Evolutionary conservation across 1,140 invertebrate species (phyloP), one percentile per base, ranked within the genome.

Genomic region (Coelopa frigida): DNA sequence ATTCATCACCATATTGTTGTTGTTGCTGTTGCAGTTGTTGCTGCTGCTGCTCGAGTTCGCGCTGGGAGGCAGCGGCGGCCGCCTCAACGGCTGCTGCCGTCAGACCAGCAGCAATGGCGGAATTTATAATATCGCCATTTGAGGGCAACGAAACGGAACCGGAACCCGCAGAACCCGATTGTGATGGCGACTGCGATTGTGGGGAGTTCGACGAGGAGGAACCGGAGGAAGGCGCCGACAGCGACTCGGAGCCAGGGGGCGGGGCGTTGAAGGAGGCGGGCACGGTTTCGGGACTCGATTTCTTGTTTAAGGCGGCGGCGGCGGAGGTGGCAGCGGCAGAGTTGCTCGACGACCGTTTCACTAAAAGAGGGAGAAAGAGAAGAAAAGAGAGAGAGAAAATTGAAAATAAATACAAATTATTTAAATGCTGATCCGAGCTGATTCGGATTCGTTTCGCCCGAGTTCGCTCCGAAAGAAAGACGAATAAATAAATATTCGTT

Each of bases 261-360:
- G 61, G 61, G 11, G 57, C 20, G 33, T 67, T 66, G 29, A 58
- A 66, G 29, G 63, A 54, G 27, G 63, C 52, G 8, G 63, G 63
- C 31, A 66, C 58, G 56, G 66, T 60, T 63, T 66, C 62, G 51
- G 62, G 62, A 55, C 62, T 66, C 38, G 62, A 66, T 56, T 66
- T 66, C 27, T 66, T 66, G 44, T 66, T 53, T 10, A 37, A 27
- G 6, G 20, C 22, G 18, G 20, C 15, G 14, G 20, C n/a, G 17
- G 20, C 18, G 23, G 26, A 37, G 4, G 24, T n/a, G 3, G 17
- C 44, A 14, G 21, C 22, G 26, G 37, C 17, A 1, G 20, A 17
- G 38, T 46, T 18, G 21, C 36, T 20, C 27, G 20, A 27, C 27
- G 48, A 49, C 14, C 48, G 48, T 49, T 49, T 49, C 10, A 49